Percentiles rank a stretch among this genome's conserved stretches.
These are phyloP conservation scores for Morelia viridis DNA, from an alignment of 2,797 vertebrate genomes.

Conservation along the genomic window DNA sequence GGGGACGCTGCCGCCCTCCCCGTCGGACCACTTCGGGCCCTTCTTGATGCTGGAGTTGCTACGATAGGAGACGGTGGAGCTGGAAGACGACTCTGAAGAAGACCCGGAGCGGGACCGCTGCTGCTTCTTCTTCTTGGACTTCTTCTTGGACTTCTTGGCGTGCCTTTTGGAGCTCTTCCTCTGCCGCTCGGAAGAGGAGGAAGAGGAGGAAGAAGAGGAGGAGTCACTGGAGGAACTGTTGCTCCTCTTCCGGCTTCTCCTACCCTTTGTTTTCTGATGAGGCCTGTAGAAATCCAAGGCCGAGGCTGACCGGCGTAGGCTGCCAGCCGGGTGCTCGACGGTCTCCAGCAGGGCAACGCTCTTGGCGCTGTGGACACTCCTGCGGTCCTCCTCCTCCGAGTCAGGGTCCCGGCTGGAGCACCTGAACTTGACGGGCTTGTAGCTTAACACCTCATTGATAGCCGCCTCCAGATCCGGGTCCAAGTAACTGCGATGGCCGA, in stretches of 20 bases:
- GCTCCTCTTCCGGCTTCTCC: slow-evolving; percentile 72
- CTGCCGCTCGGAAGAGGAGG: slow-evolving; percentile 68
- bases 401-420: slow-evolving; percentile 83
- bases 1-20: slow-evolving; percentile 34
- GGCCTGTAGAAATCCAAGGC: slow-evolving; percentile 80
- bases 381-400: slow-evolving; percentile 75
- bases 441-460: slow-evolving; percentile 93
- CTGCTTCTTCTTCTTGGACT: slow-evolving; percentile 82
- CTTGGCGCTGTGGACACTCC: slow-evolving; percentile 64
- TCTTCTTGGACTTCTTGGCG: slow-evolving; percentile 83
- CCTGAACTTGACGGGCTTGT: slow-evolving; percentile 84
- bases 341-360: slow-evolving; percentile 65
- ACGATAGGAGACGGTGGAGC: slow-evolving; percentile 86
- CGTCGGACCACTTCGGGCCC: slow-evolving; percentile 74
- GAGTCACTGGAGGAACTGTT: slow-evolving; percentile 74
- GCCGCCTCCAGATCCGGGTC: slow-evolving; percentile 94
- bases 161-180: slow-evolving; percentile 72
- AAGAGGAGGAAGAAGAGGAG: slow-evolving; percentile 72
- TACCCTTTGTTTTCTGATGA: slow-evolving; percentile 44
- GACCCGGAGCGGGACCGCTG: slow-evolving; percentile 71
- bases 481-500: slow-evolving; percentile 84
- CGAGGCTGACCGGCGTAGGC: slow-evolving; percentile 83
- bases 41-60: slow-evolving; percentile 90
- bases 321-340: slow-evolving; percentile 57
- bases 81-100: slow-evolving; percentile 77